Base-by-base conservation (phyloP, 1,140 invertebrate species). In the Camponotus floridanus region DNA sequence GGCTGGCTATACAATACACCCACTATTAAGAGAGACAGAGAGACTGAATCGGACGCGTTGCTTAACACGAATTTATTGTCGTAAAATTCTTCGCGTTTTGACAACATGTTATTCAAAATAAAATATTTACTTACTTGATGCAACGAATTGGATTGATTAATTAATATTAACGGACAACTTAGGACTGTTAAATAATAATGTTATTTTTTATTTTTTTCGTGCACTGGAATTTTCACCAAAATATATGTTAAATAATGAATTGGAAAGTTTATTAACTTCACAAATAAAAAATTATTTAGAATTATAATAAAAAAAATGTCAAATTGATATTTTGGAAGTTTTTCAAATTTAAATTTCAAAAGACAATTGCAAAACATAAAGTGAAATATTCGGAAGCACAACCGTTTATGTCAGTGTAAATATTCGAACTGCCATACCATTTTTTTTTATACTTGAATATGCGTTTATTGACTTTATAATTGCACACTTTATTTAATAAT, bases 51-150 rank as follows among this genome's bases (percentile, higher is more conserved):
- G 67, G 45, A 33, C 59, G 73, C 74, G 85, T 85, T 81, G 85
- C 89, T 91, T 90, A 91, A 91, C 85, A 62, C 57, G 88, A 80
- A 91, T 91, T 88, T 91, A 91, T 83, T 61, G 64, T 45, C 31
- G 6, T 48, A 39, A 67, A 80, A 83, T 48, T 83, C 42, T 36
- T 18, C 6, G 57, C 36, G 39, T 31, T 61, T 62, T 36, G 79
- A 74, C 67, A 9, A 61, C 4, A 21, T 26, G 21, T 26, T 45
- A 6, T 31, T 9, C 18, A 18, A 59, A 81, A 42, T 26, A 2
- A 21, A 26, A 57, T 55, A 51, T 59, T 3, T 26, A 18, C 11
- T 3, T 26, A 18, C 11, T 45, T n/a, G 31, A 4, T 51, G 13
- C n/a, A 18, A 33, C 33, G 11, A 15, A 55, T 45, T 55, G 36